Base-by-base conservation (phyloP, 2,888 invertebrate genomes). In the Abrostola triplasia region DNA sequence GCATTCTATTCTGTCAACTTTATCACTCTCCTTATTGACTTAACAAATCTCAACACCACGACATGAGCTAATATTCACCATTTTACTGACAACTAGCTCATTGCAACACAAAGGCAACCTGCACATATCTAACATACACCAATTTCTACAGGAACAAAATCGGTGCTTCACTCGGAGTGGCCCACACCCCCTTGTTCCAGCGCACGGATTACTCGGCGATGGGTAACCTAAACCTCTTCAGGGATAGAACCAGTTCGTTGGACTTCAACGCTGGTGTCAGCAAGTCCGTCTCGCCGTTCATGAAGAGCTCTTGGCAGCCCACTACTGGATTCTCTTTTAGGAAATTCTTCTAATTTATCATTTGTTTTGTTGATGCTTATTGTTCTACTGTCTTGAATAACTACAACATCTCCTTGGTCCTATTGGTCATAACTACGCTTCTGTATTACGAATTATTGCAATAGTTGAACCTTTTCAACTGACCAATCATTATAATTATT, bases 181-280 rank as follows among this genome's bases (percentile, higher is more conserved):
- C 85, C 0, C 85, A 79, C 38, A 87, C 88, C 0, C 84, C 84
- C 5, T 58, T 84, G 6, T 60, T 87, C 35, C 71, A 87, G 53
- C 74, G 82, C 42, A 88, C 86, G 0, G 88, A 88, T 63, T 84
- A 84, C 70, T 85, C 86, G 0, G 84, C 84, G 0, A 78, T 44
- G 12, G 87, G 87, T 0, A 88, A 87, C 44, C 60, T 88, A 50
- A 88, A 88, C 70, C 58, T 88, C 36, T 86, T 84, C 72, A 80
- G 72, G 1, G 59, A 55, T 6, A 78, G 70, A 0, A 54, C 67
- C 40, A 72, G 76, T 0, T 86, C 88, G 0, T 54, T 88, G n/a
- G 88, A 88, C 76, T 82, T 88, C 47, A 87, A 79, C 59, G 88
- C 88, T 36, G 88, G 87, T 0, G 53, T 81, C 13, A 77, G 80